A percentile compares a stretch with the other conserved stretches of the same genome.
Conservation (phyloP, 1,140 invertebrate species). For the Oncopeltus fasciatus region DNA sequence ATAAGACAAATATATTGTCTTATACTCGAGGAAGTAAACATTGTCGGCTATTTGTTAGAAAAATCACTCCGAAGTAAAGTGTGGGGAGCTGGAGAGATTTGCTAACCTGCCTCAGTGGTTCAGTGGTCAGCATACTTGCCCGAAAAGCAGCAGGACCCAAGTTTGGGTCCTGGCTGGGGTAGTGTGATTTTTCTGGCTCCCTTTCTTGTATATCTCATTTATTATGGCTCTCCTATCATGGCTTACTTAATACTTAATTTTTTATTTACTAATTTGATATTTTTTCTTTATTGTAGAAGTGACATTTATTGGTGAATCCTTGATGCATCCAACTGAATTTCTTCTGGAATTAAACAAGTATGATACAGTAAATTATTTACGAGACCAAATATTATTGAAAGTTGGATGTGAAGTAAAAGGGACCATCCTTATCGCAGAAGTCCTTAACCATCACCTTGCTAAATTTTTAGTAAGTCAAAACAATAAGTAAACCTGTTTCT, state of each 20-base stretch:
- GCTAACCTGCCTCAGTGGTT: too few relatives aligned
- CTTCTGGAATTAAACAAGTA: slow-evolving; percentile 46
- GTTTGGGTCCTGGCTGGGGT: too few relatives aligned
- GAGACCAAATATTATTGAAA: slow-evolving; percentile 36
- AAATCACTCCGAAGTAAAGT: too few relatives aligned
- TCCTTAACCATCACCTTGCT: slow-evolving; percentile 47
- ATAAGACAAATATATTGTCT: too few relatives aligned
- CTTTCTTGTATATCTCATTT: too few relatives aligned
- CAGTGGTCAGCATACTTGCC: too few relatives aligned
- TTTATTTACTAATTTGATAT: not conserved
- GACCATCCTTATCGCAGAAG: slow-evolving; percentile 39
- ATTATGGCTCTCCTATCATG: not conserved
- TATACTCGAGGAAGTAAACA: too few relatives aligned
- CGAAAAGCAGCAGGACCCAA: too few relatives aligned
- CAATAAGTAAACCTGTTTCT: too few relatives aligned
- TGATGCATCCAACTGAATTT: slow-evolving; percentile 34
- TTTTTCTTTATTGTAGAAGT: slow-evolving; percentile 31
- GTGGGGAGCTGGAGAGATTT: too few relatives aligned
- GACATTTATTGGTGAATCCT: slow-evolving; percentile 39
- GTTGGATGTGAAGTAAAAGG: slow-evolving; percentile 29
- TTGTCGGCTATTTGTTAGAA: too few relatives aligned
- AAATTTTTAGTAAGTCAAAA: slow-evolving; percentile 39
- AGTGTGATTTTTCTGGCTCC: too few relatives aligned
- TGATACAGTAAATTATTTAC: slow-evolving; percentile 41
- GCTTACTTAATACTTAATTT: not conserved